phyloP scores from a whole-genome alignment of 2,113 vertebrate species.

The Aldabrachelys gigantea region DNA sequence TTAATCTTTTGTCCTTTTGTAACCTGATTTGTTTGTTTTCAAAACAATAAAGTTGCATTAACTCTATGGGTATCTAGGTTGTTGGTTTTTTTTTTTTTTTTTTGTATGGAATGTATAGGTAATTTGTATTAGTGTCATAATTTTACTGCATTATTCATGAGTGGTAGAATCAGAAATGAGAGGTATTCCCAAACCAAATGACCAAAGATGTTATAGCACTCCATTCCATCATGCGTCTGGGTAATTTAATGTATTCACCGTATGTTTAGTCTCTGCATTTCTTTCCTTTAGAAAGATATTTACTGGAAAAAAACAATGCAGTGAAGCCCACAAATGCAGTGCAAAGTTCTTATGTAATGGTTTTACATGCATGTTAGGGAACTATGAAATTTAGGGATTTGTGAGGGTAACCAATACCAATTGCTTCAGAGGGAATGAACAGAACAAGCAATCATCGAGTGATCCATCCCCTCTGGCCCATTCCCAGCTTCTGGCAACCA shows the following conservation, averaged over 20 bases:
- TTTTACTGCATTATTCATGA: neutral
- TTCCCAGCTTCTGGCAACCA: neutral
- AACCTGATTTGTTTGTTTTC: neutral
- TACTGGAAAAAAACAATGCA: neutral
- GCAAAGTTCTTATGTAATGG: neutral
- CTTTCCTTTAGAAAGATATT: neutral
- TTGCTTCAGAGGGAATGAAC: neutral
- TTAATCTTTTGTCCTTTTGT: neutral
- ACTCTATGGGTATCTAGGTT: neutral
- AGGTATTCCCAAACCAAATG: neutral
- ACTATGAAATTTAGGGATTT: neutral
- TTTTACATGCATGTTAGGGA: neutral
- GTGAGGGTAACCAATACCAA: neutral
- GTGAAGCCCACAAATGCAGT: neutral
- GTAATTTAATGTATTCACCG: neutral
- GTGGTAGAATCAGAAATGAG: neutral
- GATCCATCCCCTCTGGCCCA: neutral
- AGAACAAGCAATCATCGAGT: neutral
- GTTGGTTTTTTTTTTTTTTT: no score
- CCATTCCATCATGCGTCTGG: neutral
- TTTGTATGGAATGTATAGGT: accelerated
- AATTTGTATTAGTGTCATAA: neutral
- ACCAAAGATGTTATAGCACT: neutral
- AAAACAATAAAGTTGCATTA: neutral
- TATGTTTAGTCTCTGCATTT: neutral